A percentile compares a stretch with the other conserved stretches of the same genome.
Conservation (phyloP, 2,888 invertebrate species). For the Pristionchus entomophagus region DNA sequence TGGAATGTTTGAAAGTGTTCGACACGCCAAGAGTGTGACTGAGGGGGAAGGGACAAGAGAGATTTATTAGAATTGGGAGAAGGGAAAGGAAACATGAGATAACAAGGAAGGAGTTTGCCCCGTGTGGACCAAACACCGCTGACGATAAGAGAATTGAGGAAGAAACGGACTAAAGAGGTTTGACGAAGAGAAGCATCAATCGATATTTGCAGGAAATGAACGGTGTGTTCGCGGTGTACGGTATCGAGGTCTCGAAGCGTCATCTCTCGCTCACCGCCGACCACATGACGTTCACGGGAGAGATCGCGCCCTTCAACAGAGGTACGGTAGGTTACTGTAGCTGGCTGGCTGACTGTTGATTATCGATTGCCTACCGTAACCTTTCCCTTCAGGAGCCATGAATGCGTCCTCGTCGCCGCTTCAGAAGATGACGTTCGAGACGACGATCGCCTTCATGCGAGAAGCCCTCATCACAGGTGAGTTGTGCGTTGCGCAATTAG, state of each 20-base stretch:
- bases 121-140: background rate
- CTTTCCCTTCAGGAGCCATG: constrained; percentile 81
- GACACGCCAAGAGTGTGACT: background rate
- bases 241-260: constrained; percentile 93
- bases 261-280: constrained; percentile 94
- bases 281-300: constrained; percentile 96
- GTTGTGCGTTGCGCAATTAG: constrained; percentile 31
- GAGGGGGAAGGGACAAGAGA: background rate
- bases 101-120: background rate
- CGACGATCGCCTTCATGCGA: constrained; percentile 88
- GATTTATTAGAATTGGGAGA: constrained; percentile 18
- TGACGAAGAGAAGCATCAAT: constrained; percentile 5
- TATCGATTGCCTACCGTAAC: background rate
- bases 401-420: constrained; percentile 91
- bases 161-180: background rate
- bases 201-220: constrained; percentile 84
- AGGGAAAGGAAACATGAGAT: background rate
- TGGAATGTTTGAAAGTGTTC: background rate
- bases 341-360: background rate
- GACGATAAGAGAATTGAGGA: background rate
- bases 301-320: constrained; percentile 90
- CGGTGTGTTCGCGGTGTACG: constrained; percentile 96
- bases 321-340: constrained; percentile 78
- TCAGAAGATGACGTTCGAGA: constrained; percentile 98
- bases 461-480: constrained; percentile 84